Base-by-base conservation (phyloP, 2,113 vertebrate genomes). In the Oreochromis tanganicae region DNA sequence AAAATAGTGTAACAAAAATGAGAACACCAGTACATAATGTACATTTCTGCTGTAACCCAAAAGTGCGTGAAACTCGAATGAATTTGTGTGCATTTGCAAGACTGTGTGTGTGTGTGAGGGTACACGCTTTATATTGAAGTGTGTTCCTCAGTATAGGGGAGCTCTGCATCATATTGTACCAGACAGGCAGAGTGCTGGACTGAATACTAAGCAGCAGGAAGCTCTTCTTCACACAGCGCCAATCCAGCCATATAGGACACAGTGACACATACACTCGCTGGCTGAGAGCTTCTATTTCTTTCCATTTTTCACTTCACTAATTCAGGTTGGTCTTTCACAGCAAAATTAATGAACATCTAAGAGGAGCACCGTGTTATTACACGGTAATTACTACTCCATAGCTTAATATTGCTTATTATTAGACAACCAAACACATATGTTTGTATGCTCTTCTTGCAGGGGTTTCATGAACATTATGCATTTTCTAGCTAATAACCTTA, bases 141-240 rank as follows among this genome's bases (percentile, higher is more conserved):
- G 78, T 83, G 79, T 36, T 89, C 36, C 36, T 88, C 68, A 56
- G 88, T 89, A 88, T 87, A 88, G 91, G 81, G 83, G 82, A 92
- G 90, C 92, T 90, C 93, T 91, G 93, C 94, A 94, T 93, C 92
- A 86, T 89, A 81, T 87, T 90, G 88, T 88, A 91, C 36, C 94
- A 95, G 94, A 94, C 93, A 90, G 93, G 82, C 91, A 85, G 91
- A 88, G 92, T 85, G 94, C 85, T 1, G 93, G 82, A 78, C 89
- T 91, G 94, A 94, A 95, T 95, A 95, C 91, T 94, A 94, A 95
- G 75, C 89, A 95, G 94, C 81, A 87, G 87, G 88, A 88, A 91
- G 92, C 91, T 90, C 88, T 84, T 90, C 89, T 92, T 86, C 92
- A 86, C 90, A 84, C 88, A 78, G 85, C 46, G 1, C 68, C 85